Evolutionary conservation across 2,113 vertebrate species (phyloP).

Genomic region (Malurus alboscapulatus): DNA sequence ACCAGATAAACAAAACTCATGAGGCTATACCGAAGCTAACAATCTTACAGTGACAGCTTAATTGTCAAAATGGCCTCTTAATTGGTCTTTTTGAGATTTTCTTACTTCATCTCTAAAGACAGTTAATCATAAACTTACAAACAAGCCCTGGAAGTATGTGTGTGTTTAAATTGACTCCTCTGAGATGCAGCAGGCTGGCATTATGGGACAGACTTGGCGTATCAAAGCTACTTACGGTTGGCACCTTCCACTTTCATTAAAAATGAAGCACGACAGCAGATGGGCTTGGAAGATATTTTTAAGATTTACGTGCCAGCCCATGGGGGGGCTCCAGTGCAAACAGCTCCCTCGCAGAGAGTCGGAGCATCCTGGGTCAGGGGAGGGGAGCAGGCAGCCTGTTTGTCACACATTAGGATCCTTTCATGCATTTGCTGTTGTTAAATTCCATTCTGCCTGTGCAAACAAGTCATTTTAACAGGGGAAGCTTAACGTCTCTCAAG

Average conservation of each 20-base stretch:
- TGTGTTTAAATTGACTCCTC: conserved; percentile 41
- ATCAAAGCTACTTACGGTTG: conserved; percentile 37
- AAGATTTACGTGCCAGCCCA: conserved; percentile 67
- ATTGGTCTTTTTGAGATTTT: not conserved
- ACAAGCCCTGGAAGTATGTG: conserved; percentile 24
- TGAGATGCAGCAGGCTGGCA: conserved; percentile 33
- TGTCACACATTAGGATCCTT: conserved; percentile 62
- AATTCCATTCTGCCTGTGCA: conserved; percentile 46
- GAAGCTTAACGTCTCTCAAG: conserved; percentile 22
- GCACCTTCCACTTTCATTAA: conserved; percentile 70
- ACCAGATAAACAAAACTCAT: not conserved
- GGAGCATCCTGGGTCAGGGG: conserved; percentile 20
- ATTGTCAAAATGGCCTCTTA: not conserved
- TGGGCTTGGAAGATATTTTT: conserved; percentile 69
- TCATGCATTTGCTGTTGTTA: conserved; percentile 39
- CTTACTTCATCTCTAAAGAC: not conserved
- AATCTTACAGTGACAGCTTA: not conserved
- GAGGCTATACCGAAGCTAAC: not conserved
- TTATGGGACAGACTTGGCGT: conserved; percentile 1
- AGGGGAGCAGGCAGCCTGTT: conserved; percentile 49
- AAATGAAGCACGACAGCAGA: conserved; percentile 70
- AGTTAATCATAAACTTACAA: conserved; percentile 25
- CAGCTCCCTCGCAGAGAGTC: conserved; percentile 42
- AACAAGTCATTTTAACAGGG: conserved; percentile 52
- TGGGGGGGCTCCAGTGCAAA: conserved; percentile 63